Conservation (phyloP, 2,113 vertebrate genomes). For the Cheirogaleus medius region DNA sequence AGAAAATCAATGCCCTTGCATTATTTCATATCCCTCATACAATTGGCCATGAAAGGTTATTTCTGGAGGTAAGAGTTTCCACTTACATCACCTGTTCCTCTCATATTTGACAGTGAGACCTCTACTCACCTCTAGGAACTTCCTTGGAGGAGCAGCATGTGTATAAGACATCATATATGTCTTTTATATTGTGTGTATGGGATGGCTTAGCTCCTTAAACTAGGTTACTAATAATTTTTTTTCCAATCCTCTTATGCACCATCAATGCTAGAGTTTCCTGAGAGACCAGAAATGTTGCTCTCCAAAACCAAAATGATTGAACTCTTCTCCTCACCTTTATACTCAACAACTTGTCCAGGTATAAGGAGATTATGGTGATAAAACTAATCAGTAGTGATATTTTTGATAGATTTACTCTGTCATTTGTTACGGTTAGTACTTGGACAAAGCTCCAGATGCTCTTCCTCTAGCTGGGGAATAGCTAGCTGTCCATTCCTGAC, state of each 20-base stretch:
- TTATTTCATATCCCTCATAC: neutral
- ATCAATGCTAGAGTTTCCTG: neutral
- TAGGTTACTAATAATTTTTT: neutral
- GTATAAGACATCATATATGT: neutral
- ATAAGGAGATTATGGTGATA: neutral
- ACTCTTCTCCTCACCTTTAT: neutral
- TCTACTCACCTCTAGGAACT: neutral
- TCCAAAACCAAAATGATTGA: neutral
- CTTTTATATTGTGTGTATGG: neutral
- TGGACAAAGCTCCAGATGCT: neutral
- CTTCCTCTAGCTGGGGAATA: neutral
- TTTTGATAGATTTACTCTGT: neutral
- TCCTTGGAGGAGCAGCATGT: neutral
- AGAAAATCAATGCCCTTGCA: neutral
- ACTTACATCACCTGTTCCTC: neutral
- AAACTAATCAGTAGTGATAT: neutral
- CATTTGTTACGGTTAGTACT: neutral
- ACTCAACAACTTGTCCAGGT: neutral
- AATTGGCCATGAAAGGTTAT: neutral
- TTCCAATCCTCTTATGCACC: neutral
- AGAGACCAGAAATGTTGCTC: neutral
- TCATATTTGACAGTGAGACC: neutral
- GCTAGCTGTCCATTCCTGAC: neutral
- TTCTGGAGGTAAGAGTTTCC: neutral
- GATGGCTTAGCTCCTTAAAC: neutral